These are phyloP conservation scores for Coregonus clupeaformis DNA, from an alignment of 2,113 vertebrate genomes.

Conservation along the genomic window DNA sequence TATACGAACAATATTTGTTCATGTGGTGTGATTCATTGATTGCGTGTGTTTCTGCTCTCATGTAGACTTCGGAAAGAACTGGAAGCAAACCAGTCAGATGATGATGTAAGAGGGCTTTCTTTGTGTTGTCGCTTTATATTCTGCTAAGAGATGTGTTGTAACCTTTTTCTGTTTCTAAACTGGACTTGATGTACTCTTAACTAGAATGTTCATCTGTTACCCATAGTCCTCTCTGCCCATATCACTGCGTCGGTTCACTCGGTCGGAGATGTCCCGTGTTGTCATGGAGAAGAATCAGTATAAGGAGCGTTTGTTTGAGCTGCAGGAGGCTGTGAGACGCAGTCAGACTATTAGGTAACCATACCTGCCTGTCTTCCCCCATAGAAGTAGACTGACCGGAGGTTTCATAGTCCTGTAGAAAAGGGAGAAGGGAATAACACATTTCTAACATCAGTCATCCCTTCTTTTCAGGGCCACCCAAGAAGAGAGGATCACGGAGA, in stretches of 20 bases:
- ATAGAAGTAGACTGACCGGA: background rate
- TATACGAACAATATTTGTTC: no score
- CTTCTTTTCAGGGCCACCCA: conserved; percentile 63
- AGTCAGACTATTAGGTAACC: conserved; percentile 66
- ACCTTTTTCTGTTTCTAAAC: background rate
- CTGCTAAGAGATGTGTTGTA: background rate
- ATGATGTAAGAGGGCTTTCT: conserved; percentile 61
- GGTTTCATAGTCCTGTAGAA: no score
- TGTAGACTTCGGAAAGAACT: conserved; percentile 70
- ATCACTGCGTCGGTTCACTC: conserved; percentile 64
- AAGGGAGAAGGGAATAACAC: no score
- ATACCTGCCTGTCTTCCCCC: background rate
- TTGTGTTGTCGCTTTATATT: background rate
- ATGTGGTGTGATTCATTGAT: background rate
- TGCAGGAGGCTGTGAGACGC: conserved; percentile 72
- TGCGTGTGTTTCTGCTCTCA: conserved; percentile 6
- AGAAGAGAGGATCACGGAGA: conserved; percentile 57
- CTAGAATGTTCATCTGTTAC: conserved; percentile 1
- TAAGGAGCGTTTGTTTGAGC: conserved; percentile 76
- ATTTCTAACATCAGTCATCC: background rate
- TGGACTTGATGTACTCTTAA: background rate
- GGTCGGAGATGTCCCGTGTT: conserved; percentile 78
- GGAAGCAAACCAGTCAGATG: conserved; percentile 58
- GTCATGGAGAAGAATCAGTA: conserved; percentile 82
- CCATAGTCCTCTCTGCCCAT: conserved; percentile 45